Evolutionary conservation across 2,113 vertebrate species (phyloP), one percentile per base, ranked within the genome.

Genomic region (Nothocercus julius): DNA sequence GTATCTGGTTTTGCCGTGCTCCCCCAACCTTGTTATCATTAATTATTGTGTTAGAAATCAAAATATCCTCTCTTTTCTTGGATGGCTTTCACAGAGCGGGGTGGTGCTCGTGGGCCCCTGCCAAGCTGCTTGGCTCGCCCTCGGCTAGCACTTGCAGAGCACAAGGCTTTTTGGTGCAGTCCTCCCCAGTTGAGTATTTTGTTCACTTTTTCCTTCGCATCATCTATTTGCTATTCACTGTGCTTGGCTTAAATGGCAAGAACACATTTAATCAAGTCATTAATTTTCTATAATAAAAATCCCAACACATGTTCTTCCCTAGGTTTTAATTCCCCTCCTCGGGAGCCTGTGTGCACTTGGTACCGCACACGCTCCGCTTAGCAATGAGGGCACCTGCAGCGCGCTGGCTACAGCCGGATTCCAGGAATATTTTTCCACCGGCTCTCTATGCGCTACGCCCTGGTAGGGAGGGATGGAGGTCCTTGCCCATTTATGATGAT

Each of bases 281-380:
- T 92, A 63, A 88, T 84, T 97, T 97, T 93, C 69, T 84, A 70
- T 13, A 87, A 79, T 66, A 85, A 92, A 94, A 54, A 93, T 63
- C 30, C 32, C 10, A 3, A 76, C 87, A 30, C 15, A 4, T 30
- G 42, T 42, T 49, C 4, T 61, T 85, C 72, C 45, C 53, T 69
- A 34, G 44, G 10, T 58, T 91, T 87, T 85, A 58, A 40, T 53
- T 89, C 34, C 21, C 18, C 70, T 70, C 32, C 51, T 25, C 42
- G 16, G 28, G 61, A 61, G 30, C 54, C 47, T 51, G 85, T 15
- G 44, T 0, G 1, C 18, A 74, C 42, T 19, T 44, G 27, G 24
- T 51, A 44, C 58, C 17, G 38, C 12, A 34, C 15, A 19, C 0
- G 1, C 22, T 61, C 32, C 47, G 34, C 40, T 83, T 76, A 56